Evolutionary conservation across 2,888 invertebrate genomes (phyloP), one percentile per base, ranked within the genome.

Genomic region (Torymus auratus): DNA sequence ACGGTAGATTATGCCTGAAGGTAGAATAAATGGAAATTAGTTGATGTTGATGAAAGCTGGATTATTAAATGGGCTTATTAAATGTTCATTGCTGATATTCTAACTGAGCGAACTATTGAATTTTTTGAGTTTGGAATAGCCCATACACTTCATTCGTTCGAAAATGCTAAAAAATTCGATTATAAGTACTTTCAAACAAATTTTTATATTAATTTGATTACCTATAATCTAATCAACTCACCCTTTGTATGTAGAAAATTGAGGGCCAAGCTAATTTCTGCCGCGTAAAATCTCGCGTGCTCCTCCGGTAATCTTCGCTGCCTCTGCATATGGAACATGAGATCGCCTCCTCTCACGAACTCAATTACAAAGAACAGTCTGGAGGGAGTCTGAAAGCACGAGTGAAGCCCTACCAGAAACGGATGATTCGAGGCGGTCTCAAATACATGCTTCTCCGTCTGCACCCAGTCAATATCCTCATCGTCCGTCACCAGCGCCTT

Each of bases 381-480:
- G 88, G 97, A 97, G 0, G 98, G 97, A 55, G 98, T 98, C 92
- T 99, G 99, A 94, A 99, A 99, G 93, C 99, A 99, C 65, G 99
- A 99, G 92, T 99, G 99, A 84, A 99, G 93, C 0, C 99, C 99
- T 55, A 99, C 99, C 75, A 99, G 94, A 93, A 99, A 99, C 70
- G 99, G 99, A 92, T 99, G 99, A 93, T 99, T 99, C 85, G 99
- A 99, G 53, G 99, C 99, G 5, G 99, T 99, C 92, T 99, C 99
- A 92, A 99, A 99, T 81, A 99, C 99, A 92, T 99, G 99, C 91
- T 99, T 99, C 93, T 99, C 99, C 61, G 99, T 99, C 92, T 99
- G 99, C 86, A 99, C 99, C 98, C 96, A 96, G 92, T 96, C 96
- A 87, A 96, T 96, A 89, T 96, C 96, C 93, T 99, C 99, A 91